Evolutionary conservation across 2,888 invertebrate genomes (phyloP).

Genomic region (Physocephala rufipes): DNA sequence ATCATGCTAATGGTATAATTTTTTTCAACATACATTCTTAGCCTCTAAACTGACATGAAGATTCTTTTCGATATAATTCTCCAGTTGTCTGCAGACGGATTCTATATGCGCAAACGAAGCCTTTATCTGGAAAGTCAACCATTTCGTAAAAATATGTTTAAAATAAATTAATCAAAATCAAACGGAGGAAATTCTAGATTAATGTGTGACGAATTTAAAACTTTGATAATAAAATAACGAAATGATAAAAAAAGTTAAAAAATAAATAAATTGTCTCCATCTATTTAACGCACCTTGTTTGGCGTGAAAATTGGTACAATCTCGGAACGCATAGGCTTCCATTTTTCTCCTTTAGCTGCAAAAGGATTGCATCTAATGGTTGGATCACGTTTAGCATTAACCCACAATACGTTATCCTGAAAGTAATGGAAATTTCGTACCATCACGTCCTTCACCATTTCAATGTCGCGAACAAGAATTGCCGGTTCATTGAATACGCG

Average conservation of each 20-base stretch:
- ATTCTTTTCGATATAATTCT: constrained; percentile 41
- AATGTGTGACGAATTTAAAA: too few relatives aligned
- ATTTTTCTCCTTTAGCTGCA: constrained; percentile 51
- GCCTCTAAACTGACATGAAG: constrained; percentile 48
- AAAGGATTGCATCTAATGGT: constrained; percentile 53
- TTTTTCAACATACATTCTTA: constrained; percentile 53
- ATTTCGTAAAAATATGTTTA: too few relatives aligned
- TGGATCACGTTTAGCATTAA: constrained; percentile 49
- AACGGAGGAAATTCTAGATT: too few relatives aligned
- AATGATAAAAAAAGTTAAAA: too few relatives aligned
- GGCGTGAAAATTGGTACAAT: constrained; percentile 55
- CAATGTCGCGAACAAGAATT: constrained; percentile 50
- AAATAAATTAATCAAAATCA: too few relatives aligned
- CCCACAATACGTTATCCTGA: constrained; percentile 53
- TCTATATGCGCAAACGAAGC: constrained; percentile 51
- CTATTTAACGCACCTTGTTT: constrained; percentile 46
- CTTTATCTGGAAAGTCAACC: constrained; percentile 45
- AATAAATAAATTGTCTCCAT: too few relatives aligned
- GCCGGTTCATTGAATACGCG: constrained; percentile 56
- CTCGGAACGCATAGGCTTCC: constrained; percentile 53
- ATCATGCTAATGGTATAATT: neutral
- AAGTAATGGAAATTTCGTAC: constrained; percentile 51
- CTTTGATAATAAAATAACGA: too few relatives aligned
- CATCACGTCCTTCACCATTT: constrained; percentile 52
- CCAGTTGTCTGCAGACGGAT: constrained; percentile 48